These are phyloP conservation scores for Pungitius pungitius DNA, from an alignment of 2,113 vertebrate species.

Conservation along the genomic window DNA sequence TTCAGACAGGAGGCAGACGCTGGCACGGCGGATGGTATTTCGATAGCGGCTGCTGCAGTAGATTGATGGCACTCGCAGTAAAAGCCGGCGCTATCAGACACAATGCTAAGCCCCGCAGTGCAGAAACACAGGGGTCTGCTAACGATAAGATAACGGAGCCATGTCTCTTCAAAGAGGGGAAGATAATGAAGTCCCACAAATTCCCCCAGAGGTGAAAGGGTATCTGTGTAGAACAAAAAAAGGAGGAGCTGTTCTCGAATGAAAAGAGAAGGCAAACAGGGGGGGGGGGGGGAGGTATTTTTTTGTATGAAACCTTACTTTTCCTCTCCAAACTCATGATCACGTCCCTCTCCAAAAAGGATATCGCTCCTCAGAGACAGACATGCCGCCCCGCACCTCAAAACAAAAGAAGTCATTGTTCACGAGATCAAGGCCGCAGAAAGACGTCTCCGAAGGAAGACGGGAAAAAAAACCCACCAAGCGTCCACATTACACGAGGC, in stretches of 20 bases:
- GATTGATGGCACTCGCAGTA: constrained; percentile 20
- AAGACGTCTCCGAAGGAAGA: constrained; percentile 1
- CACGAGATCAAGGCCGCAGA: background rate
- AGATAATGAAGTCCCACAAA: constrained; percentile 8
- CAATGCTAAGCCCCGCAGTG: background rate
- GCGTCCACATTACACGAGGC: background rate
- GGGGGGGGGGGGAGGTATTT: background rate
- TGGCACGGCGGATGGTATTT: constrained; percentile 14
- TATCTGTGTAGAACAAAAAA: constrained; percentile 9
- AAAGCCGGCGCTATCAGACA: constrained; percentile 10
- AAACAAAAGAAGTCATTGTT: constrained; percentile 50
- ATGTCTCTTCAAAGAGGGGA: constrained; percentile 8
- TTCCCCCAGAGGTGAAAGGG: background rate
- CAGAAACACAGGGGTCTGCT: constrained; percentile 5
- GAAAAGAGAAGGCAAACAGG: constrained; percentile 1
- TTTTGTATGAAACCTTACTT: constrained; percentile 40
- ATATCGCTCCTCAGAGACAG: constrained; percentile 45
- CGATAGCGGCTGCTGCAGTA: constrained; percentile 8
- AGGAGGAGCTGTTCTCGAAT: background rate
- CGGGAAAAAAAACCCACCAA: background rate
- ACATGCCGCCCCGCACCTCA: constrained; percentile 1
- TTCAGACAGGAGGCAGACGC: constrained; percentile 34
- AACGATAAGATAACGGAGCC: constrained; percentile 22
- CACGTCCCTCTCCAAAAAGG: constrained; percentile 17
- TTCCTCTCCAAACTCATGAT: constrained; percentile 25